A percentile compares a stretch with the other conserved stretches of the same genome.
These are phyloP conservation scores for Hyla sarda DNA, from an alignment of 2,113 vertebrate genomes.

Conservation along the genomic window DNA sequence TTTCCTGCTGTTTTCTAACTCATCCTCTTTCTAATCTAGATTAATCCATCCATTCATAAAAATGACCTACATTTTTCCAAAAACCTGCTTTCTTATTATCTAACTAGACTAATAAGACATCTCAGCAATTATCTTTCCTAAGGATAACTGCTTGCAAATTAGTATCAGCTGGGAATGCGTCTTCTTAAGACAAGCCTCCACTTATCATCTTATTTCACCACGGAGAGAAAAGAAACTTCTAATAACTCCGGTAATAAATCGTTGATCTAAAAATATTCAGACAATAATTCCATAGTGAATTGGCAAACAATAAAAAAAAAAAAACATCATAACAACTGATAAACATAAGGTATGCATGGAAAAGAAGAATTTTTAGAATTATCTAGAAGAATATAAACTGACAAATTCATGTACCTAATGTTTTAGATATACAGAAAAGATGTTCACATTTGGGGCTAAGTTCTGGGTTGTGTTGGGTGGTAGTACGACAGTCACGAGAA, in stretches of 20 bases:
- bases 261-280: conserved; percentile 32
- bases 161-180: conserved; percentile 55
- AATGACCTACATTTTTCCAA: conserved; percentile 45
- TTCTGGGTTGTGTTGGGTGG: too few species aligned
- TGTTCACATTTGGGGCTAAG: too few species aligned
- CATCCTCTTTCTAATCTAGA: conserved; percentile 23
- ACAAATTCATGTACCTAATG: too few species aligned
- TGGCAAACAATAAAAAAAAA: background rate
- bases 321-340: background rate
- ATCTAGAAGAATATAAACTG: background rate
- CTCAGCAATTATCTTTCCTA: conserved; percentile 50
- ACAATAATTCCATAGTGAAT: conserved; percentile 16
- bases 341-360: background rate
- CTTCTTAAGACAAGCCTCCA: conserved; percentile 33
- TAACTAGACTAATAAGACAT: conserved; percentile 50
- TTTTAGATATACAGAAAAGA: too few species aligned
- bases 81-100: conserved; percentile 52
- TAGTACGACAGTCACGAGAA: too few species aligned
- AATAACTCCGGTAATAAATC: conserved; percentile 15
- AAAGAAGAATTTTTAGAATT: background rate
- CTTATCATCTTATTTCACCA: conserved; percentile 44
- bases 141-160: conserved; percentile 50
- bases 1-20: conserved; percentile 40
- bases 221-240: conserved; percentile 40
- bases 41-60: conserved; percentile 52